Percentiles rank a stretch among this genome's conserved stretches.
phyloP scores from a whole-genome alignment of 2,113 vertebrate genomes.

The Corythaeola cristata region DNA sequence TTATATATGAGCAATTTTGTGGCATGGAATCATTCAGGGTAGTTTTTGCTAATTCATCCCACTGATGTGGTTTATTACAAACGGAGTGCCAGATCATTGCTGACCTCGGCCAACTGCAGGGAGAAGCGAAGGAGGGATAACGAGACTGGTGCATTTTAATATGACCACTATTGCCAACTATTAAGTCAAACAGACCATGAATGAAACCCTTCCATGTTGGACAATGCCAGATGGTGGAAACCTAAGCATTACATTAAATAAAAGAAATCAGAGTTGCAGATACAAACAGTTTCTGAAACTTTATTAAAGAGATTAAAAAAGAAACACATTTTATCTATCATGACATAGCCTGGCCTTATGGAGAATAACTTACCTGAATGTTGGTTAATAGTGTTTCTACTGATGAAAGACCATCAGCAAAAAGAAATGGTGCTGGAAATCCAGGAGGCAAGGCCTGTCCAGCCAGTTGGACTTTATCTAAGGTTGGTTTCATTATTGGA shows the following conservation, averaged over 20 bases:
- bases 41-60: neutral
- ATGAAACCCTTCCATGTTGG: neutral
- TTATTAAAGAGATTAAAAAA: neutral
- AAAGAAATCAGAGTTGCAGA: neutral
- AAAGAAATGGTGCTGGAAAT: conserved; percentile 90
- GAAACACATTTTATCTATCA: neutral
- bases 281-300: neutral
- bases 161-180: neutral
- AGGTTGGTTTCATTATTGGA: conserved; percentile 84
- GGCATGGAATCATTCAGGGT: neutral
- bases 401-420: conserved; percentile 91
- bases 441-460: conserved; percentile 85
- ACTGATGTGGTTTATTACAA: neutral
- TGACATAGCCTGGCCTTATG: neutral
- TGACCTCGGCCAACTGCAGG: neutral
- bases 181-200: neutral
- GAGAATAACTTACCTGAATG: conserved; percentile 87
- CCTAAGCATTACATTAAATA: neutral
- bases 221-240: neutral
- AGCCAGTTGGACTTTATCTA: conserved; percentile 85
- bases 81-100: neutral
- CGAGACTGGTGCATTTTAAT: neutral
- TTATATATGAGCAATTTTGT: neutral
- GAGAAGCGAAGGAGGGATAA: neutral
- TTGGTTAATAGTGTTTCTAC: conserved; percentile 96